Percentiles rank a stretch among this genome's conserved stretches.
phyloP scores from a whole-genome alignment of 2,113 vertebrate species.

The Eptesicus fuscus region DNA sequence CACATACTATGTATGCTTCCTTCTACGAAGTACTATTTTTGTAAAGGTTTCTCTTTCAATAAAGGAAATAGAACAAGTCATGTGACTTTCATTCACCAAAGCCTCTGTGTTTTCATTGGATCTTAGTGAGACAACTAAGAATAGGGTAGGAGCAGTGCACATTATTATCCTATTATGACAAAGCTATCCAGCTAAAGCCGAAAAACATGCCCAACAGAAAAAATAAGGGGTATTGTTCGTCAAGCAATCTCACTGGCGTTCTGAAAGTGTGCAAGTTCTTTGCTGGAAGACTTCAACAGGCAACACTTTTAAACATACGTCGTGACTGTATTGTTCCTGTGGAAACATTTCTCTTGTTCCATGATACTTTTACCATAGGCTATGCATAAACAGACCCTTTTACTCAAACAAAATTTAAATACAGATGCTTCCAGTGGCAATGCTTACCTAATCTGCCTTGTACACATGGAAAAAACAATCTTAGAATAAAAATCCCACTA shows the following conservation, averaged over 20 bases:
- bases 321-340: neutral
- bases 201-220: neutral
- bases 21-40: conserved; percentile 44
- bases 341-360: neutral
- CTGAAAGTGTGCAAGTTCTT: neutral
- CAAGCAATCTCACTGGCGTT: neutral
- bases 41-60: conserved; percentile 70
- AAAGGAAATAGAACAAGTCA: conserved; percentile 56
- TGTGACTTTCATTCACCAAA: conserved; percentile 72
- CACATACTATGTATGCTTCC: neutral
- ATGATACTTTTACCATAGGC: neutral
- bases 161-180: conserved; percentile 2
- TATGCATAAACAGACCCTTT: neutral
- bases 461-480: neutral
- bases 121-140: neutral
- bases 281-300: neutral
- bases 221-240: neutral
- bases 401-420: neutral
- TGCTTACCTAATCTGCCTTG: neutral
- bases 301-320: neutral
- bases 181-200: conserved; percentile 8
- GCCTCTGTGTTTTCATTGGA: conserved; percentile 44
- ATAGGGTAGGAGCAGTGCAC: neutral
- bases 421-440: neutral
- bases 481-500: conserved; percentile 6